Base-by-base conservation (phyloP, 2,888 invertebrate species). In the Sipha maydis region DNA sequence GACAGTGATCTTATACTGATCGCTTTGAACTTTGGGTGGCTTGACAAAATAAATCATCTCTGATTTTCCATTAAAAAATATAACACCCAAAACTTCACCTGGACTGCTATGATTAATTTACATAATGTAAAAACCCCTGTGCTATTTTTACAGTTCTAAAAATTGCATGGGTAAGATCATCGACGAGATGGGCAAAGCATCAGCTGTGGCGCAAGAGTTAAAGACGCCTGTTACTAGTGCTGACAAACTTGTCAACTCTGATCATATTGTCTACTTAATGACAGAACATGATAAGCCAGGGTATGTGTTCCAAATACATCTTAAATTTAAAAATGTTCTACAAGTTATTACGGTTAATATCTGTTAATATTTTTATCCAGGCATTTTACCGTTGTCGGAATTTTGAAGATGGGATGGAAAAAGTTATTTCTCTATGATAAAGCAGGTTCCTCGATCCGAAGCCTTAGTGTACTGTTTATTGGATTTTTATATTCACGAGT, bases 401-500 rank as follows among this genome's bases (percentile, higher is more conserved):
- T 98, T 91, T 93, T 99, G 90, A 99, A 98, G 93, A 95, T 97
- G 79, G 98, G 99, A 61, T 93, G 93, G 90, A 99, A 99, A 93
- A 95, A 96, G 91, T 93, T 99, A 84, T 99, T 96, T 93, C 94
- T 99, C 83, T 95, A 95, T 91, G 96, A 97, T 92, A 93, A 94
- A 90, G 92, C 93, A 85, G 95, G 95, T 28, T 93, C 93, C 82
- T n/a, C 95, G 96, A 90, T 95, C 95, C 91, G 96, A 97, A 92
- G 93, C 96, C 89, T 94, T 95, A 90, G 96, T 98, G 0, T 93
- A 97, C 25, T 98, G 98, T 92, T 94, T 99, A 89, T 94, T 99
- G 82, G 99, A 99, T 92, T 99, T 99, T 93, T 99, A 96, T 92
- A 94, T 99, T 38, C 94, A 96, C 91, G 95, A 95, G 91, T 94